Conservation (phyloP, 2,888 invertebrate genomes). For the Nomada ferruginata region DNA sequence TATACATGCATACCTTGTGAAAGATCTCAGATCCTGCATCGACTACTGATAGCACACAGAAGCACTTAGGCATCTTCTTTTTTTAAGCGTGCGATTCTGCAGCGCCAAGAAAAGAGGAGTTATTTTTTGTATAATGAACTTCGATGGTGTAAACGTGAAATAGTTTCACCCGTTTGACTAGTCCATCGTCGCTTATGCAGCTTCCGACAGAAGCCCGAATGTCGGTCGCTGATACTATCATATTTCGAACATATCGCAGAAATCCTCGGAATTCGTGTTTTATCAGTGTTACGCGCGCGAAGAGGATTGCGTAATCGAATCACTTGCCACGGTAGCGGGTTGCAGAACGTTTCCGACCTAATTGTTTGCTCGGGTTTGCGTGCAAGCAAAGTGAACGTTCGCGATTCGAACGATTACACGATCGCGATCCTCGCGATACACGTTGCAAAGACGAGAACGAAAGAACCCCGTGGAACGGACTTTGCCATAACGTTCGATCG, state of each 20-base stretch:
- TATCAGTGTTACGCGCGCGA: background rate
- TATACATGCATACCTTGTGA: background rate
- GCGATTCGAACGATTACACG: slow-evolving; percentile 1
- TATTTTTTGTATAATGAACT: background rate
- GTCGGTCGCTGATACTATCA: slow-evolving; percentile 25
- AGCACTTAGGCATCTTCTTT: background rate
- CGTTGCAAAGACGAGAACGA: too few relatives aligned
- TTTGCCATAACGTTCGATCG: slow-evolving; percentile 13
- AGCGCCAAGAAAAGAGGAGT: background rate
- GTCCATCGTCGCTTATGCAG: slow-evolving; percentile 15
- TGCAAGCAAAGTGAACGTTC: background rate
- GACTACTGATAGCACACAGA: background rate
- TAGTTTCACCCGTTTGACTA: slow-evolving; percentile 5
- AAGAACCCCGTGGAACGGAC: slow-evolving; percentile 2
- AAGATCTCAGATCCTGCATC: background rate
- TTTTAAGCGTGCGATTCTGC: background rate
- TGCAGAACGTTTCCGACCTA: slow-evolving; percentile 35
- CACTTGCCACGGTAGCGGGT: slow-evolving; percentile 2
- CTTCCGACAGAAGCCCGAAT: slow-evolving; percentile 1
- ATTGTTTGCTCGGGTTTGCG: slow-evolving; percentile 31
- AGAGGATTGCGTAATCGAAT: background rate
- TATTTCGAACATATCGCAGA: slow-evolving; percentile 25
- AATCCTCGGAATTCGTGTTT: slow-evolving; percentile 9
- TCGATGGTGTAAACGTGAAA: background rate
- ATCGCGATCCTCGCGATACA: slow-evolving; percentile 1